Conservation (phyloP, 2,113 vertebrate genomes). For the Zootoca vivipara region DNA sequence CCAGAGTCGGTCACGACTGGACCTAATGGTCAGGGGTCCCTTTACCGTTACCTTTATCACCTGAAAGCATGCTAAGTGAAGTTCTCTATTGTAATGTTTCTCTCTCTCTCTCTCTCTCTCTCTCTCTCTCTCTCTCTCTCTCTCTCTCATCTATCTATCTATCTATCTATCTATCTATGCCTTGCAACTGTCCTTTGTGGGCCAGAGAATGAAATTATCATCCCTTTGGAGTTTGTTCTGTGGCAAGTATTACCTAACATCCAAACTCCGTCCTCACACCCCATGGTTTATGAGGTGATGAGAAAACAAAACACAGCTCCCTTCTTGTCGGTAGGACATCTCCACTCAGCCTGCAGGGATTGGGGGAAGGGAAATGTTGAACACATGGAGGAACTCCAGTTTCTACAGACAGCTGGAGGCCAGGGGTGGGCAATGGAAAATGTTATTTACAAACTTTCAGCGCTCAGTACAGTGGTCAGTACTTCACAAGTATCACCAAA, state of each 20-base stretch:
- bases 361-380: not conserved
- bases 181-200: slow-evolving; percentile 54
- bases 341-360: slow-evolving; percentile 12
- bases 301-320: slow-evolving; percentile 64
- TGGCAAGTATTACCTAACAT: slow-evolving; percentile 63
- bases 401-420: slow-evolving; percentile 34
- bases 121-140: too few species aligned
- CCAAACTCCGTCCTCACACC: slow-evolving; percentile 40
- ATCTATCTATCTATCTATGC: not conserved
- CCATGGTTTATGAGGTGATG: slow-evolving; percentile 65
- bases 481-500: slow-evolving; percentile 35
- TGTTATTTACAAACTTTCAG: slow-evolving; percentile 7
- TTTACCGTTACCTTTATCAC: too few species aligned
- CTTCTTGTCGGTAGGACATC: slow-evolving; percentile 52
- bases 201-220: slow-evolving; percentile 57
- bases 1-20: too few species aligned
- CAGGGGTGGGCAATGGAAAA: slow-evolving; percentile 23
- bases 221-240: slow-evolving; percentile 51
- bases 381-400: slow-evolving; percentile 23
- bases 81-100: too few species aligned
- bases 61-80: too few species aligned
- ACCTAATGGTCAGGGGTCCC: too few species aligned
- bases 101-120: too few species aligned
- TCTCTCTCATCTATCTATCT: too few species aligned
- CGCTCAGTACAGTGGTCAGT: slow-evolving; percentile 34